Conservation (phyloP, 2,113 vertebrate genomes). For the Manacus vitellinus region DNA sequence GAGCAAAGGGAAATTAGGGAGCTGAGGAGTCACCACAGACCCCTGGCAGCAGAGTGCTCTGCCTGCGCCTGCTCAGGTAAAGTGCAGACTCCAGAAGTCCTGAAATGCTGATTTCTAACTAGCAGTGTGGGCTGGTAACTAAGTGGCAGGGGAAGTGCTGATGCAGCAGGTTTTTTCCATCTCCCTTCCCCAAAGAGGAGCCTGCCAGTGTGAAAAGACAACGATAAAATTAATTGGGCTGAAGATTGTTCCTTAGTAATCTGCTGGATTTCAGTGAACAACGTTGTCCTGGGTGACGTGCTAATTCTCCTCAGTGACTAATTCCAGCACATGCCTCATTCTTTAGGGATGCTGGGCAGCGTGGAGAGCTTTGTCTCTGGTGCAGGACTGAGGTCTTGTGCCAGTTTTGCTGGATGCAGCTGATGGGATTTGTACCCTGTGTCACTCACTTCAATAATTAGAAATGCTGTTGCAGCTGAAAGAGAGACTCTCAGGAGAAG, state of each 20-base stretch:
- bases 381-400: background rate
- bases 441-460: background rate
- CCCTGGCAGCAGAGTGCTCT: background rate
- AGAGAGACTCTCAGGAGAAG: background rate
- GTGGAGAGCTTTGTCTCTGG: background rate
- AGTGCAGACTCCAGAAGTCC: background rate
- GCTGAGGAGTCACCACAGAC: accelerated
- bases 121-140: background rate
- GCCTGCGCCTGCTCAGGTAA: background rate
- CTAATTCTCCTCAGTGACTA: background rate
- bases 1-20: background rate
- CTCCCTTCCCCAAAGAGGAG: background rate
- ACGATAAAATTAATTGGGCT: background rate
- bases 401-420: background rate
- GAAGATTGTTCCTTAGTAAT: background rate
- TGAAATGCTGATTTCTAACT: background rate
- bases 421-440: background rate
- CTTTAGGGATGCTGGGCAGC: background rate
- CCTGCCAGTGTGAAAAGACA: background rate
- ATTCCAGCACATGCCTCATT: background rate
- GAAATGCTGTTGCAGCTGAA: background rate
- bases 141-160: background rate
- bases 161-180: background rate
- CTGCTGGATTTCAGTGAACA: background rate
- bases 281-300: background rate